phyloP scores from a whole-genome alignment of 2,113 vertebrate genomes.

The Semnornis frantzii region DNA sequence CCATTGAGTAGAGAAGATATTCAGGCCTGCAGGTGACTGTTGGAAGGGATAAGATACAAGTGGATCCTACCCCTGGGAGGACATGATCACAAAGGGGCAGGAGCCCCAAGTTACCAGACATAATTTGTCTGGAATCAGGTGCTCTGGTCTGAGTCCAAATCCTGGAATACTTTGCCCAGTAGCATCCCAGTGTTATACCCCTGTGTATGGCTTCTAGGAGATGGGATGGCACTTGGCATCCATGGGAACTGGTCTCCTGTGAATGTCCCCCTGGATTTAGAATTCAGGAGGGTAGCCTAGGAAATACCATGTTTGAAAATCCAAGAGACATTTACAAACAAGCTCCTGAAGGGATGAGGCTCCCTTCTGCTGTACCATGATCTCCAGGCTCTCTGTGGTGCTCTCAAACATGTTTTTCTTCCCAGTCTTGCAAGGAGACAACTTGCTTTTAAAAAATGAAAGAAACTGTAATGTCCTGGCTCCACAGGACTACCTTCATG shows the following conservation, averaged over 20 bases:
- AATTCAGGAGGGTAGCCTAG: not conserved
- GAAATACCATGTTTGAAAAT: not conserved
- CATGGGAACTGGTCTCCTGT: not conserved
- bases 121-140: not conserved
- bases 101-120: not conserved
- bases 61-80: not conserved
- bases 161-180: not conserved
- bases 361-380: accelerated
- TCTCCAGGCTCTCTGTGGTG: not conserved
- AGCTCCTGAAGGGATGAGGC: not conserved
- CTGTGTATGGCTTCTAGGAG: not conserved
- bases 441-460: not conserved
- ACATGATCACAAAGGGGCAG: accelerated
- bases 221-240: not conserved
- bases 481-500: not conserved
- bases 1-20: not conserved
- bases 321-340: not conserved
- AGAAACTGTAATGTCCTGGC: not conserved
- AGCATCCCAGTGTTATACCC: not conserved
- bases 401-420: not conserved
- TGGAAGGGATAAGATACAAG: not conserved
- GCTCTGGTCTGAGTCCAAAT: not conserved
- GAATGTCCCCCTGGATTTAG: not conserved
- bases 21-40: not conserved
- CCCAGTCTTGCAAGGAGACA: not conserved